A percentile compares a stretch with the other conserved stretches of the same genome.
Evolutionary conservation across 2,888 invertebrate species (phyloP).

Genomic region (Xanthostigma xanthostigma): DNA sequence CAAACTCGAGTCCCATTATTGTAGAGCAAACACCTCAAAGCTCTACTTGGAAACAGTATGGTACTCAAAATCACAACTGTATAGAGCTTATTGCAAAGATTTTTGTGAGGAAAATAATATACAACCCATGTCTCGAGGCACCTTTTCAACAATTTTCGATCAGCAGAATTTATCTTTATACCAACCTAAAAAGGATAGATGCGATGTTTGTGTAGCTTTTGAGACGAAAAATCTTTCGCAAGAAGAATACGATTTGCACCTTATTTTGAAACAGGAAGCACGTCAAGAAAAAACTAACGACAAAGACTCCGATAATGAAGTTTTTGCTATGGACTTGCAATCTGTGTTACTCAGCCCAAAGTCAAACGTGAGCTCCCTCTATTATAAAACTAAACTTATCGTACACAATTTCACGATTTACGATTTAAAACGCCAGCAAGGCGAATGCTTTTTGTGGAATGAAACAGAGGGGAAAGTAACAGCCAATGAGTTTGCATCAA

Average conservation of each 20-base stretch:
- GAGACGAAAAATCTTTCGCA: constrained; percentile 7
- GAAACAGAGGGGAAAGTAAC: constrained; percentile 11
- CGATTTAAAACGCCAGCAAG: constrained; percentile 12
- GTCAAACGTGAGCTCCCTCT: constrained; percentile 8
- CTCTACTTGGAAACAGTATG: too few species aligned
- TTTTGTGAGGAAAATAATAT: not conserved
- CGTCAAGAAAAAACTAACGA: constrained; percentile 6
- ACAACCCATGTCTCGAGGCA: constrained; percentile 6
- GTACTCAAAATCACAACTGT: too few species aligned
- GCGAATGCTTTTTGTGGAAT: constrained; percentile 15
- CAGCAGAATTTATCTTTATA: constrained; percentile 6
- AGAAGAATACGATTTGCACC: constrained; percentile 7
- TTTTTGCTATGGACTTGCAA: constrained; percentile 7
- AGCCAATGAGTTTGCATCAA: constrained; percentile 12
- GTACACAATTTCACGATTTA: constrained; percentile 18
- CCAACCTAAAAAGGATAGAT: constrained; percentile 9
- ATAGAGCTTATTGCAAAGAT: too few species aligned
- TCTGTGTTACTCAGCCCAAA: constrained; percentile 8
- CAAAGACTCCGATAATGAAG: constrained; percentile 7
- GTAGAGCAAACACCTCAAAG: too few species aligned
- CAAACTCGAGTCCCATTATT: too few species aligned
- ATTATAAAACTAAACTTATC: constrained; percentile 14
- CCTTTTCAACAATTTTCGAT: not conserved
- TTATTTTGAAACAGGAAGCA: constrained; percentile 6
- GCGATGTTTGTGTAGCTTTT: constrained; percentile 11